phyloP scores from a whole-genome alignment of 2,888 invertebrate genomes.

The Tillus elongatus region DNA sequence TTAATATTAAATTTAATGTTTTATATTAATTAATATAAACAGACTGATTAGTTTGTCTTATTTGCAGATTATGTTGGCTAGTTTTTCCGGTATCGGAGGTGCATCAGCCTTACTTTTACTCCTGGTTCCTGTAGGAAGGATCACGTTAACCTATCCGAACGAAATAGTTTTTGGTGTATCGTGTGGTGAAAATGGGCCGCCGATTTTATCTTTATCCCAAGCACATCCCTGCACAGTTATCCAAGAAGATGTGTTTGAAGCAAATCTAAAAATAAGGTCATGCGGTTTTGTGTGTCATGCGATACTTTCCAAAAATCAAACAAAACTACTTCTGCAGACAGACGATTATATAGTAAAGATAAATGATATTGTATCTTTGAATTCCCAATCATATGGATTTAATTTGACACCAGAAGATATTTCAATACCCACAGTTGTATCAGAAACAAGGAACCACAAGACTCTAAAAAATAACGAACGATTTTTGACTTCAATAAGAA shows the following conservation, averaged over 20 bases:
- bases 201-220: constrained; percentile 40
- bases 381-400: no score
- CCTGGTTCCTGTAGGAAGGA: constrained; percentile 61
- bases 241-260: no score
- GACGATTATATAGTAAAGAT: no score
- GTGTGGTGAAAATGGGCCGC: constrained; percentile 40
- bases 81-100: constrained; percentile 60
- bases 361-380: no score
- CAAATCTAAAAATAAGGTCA: constrained; percentile 45
- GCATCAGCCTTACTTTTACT: constrained; percentile 57
- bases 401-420: constrained; percentile 23
- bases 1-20: no score
- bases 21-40: no score
- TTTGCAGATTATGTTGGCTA: constrained; percentile 57
- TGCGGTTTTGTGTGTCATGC: constrained; percentile 57
- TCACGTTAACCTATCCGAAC: constrained; percentile 56
- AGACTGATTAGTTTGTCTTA: no score
- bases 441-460: constrained; percentile 45
- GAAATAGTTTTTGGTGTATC: constrained; percentile 50
- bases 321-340: no score
- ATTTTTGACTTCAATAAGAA: constrained; percentile 50
- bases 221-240: no score
- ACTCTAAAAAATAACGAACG: constrained; percentile 49
- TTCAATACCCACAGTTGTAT: constrained; percentile 20
- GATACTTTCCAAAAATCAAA: no score